Evolutionary conservation across 2,113 vertebrate genomes (phyloP), one percentile per base, ranked within the genome.

Genomic region (Strix aluco): DNA sequence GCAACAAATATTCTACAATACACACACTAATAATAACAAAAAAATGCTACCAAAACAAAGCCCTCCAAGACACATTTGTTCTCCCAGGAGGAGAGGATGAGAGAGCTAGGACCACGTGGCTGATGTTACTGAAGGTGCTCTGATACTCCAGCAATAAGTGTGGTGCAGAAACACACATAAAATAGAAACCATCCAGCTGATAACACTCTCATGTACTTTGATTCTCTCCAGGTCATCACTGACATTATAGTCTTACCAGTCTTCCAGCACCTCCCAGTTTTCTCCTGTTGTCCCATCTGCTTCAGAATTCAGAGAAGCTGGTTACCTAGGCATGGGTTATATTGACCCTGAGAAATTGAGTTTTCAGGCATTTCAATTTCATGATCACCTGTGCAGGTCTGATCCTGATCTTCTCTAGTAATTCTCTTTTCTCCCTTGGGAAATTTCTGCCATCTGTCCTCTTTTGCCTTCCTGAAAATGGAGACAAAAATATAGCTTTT

Each of bases 401-500:
- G 91, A 97, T 96, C 90, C 93, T 88, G 95, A 95, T 96, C 96
- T 96, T 94, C 92, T 81, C 80, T 74, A 85, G 89, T 94, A 97
- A 97, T 97, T 96, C 88, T 40, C 47, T 95, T 93, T 93, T 92
- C 61, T 96, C 97, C 83, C 95, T 74, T 96, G 96, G 96, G 97
- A 97, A 96, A 96, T 97, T 95, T 96, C 92, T 94, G 90, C 97
- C 97, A 95, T 97, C 95, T 95, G 95, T 82, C 86, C 87, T 65
- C 46, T 75, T 85, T 51, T 85, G 85, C 71, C 63, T 77, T 79
- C 49, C 91, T 92, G 54, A 90, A 95, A 92, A 93, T 38, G 44
- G 73, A 95, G 66, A 77, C 30, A 88, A 95, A 94, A 74, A 82
- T 82, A 85, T 13, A 93, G 80, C 72, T 88, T 97, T 94, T 81